A percentile compares a stretch with the other conserved stretches of the same genome.
Conservation (phyloP, 2,797 vertebrate genomes). For the Neosilurus hyrtlii region DNA sequence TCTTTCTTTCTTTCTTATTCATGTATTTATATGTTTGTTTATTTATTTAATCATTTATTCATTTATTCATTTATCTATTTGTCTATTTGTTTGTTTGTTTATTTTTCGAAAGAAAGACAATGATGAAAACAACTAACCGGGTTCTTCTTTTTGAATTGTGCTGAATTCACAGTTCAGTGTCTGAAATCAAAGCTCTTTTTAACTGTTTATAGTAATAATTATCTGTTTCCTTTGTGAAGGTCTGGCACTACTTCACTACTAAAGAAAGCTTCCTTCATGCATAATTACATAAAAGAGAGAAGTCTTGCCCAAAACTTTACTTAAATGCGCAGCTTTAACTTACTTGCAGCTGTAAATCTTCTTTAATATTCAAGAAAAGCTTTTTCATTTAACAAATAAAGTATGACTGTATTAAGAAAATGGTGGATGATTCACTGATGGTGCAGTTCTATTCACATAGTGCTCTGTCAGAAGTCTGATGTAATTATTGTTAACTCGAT, state of each 20-base stretch:
- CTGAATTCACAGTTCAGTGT: constrained; percentile 2
- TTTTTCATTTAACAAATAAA: constrained; percentile 17
- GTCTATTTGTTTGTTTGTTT: no score
- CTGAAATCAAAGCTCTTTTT: constrained; percentile 3
- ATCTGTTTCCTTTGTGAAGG: constrained; percentile 19
- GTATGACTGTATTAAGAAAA: neutral
- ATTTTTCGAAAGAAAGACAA: neutral
- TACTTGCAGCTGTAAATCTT: neutral
- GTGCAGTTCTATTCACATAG: neutral
- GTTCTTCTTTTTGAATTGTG: neutral
- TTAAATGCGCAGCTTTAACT: constrained; percentile 7
- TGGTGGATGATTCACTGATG: neutral
- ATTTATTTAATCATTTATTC: no score
- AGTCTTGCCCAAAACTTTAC: neutral
- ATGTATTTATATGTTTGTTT: no score
- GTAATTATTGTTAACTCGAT: constrained; percentile 9
- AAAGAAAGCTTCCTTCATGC: constrained; percentile 11
- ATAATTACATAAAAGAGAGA: constrained; percentile 17
- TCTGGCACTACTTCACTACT: neutral
- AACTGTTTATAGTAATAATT: constrained; percentile 14
- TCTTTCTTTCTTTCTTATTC: no score
- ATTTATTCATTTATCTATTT: no score
- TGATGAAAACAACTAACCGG: neutral
- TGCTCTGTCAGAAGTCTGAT: neutral
- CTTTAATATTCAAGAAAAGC: neutral